phyloP scores from a whole-genome alignment of 2,113 vertebrate species.

The Mesitornis unicolor region DNA sequence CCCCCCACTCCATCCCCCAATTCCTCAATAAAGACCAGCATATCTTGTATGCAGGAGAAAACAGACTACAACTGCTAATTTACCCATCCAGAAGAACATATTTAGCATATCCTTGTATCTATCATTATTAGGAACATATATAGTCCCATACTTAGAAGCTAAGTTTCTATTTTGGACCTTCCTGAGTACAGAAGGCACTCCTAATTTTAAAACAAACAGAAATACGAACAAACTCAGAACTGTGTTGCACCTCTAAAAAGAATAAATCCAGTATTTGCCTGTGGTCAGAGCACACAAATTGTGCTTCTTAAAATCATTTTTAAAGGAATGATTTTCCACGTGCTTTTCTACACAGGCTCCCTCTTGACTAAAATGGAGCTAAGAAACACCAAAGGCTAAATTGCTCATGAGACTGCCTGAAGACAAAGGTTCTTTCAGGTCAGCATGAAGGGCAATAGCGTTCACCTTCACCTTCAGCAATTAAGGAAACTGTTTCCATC shows the following conservation, averaged over 20 bases:
- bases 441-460: conserved; percentile 14
- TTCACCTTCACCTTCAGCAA: conserved; percentile 15
- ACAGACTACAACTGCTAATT: neutral
- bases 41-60: neutral
- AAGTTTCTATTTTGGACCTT: conserved; percentile 2
- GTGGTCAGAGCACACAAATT: neutral
- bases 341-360: neutral
- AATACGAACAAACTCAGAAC: neutral
- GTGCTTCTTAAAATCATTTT: neutral
- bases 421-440: conserved; percentile 45
- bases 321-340: neutral
- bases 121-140: neutral
- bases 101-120: neutral
- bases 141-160: neutral
- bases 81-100: neutral
- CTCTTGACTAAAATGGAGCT: neutral
- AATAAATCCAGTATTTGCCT: neutral
- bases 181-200: neutral
- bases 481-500: conserved; percentile 45
- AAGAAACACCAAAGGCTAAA: conserved; percentile 33
- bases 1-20: too few relatives aligned
- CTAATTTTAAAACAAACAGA: conserved; percentile 26
- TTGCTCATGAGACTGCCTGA: neutral
- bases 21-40: neutral
- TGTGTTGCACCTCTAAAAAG: neutral